Evolutionary conservation across 2,888 invertebrate species (phyloP).

Genomic region (Stenotaenia linearis): DNA sequence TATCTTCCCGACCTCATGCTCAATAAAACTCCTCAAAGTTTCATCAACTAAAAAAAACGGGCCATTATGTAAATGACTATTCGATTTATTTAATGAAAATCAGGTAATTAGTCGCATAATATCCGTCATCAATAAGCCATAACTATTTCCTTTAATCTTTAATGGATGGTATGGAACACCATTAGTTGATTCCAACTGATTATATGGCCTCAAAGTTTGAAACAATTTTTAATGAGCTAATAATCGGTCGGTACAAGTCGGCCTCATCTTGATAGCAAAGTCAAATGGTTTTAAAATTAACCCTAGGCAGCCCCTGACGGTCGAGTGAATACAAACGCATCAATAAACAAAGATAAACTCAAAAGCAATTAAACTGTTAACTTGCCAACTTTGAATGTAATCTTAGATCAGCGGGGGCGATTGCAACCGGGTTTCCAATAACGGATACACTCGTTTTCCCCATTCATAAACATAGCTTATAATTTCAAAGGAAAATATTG

Average conservation of each 20-base stretch:
- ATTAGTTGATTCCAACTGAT: background rate
- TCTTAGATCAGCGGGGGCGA: background rate
- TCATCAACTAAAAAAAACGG: background rate
- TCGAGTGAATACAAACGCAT: slow-evolving; percentile 1
- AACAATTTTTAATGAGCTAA: slow-evolving; percentile 7
- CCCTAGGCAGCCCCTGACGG: background rate
- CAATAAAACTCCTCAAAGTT: background rate
- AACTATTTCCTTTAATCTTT: slow-evolving; percentile 1
- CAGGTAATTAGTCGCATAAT: background rate
- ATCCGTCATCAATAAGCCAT: slow-evolving; percentile 5
- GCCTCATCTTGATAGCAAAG: background rate
- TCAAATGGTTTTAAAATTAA: slow-evolving; percentile 2
- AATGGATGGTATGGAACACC: background rate
- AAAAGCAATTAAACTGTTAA: slow-evolving; percentile 4
- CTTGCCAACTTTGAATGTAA: slow-evolving; percentile 9
- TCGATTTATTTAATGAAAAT: slow-evolving; percentile 3
- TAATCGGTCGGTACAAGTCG: background rate
- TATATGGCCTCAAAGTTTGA: background rate
- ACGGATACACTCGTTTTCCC: background rate
- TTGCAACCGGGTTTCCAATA: background rate
- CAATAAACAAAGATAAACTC: slow-evolving; percentile 9
- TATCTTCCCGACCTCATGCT: background rate
- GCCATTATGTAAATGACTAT: slow-evolving; percentile 4
- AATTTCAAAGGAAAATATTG: background rate
- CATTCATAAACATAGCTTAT: background rate